Evolutionary conservation across 2,888 invertebrate species (phyloP).

Genomic region (Litoditis marina): DNA sequence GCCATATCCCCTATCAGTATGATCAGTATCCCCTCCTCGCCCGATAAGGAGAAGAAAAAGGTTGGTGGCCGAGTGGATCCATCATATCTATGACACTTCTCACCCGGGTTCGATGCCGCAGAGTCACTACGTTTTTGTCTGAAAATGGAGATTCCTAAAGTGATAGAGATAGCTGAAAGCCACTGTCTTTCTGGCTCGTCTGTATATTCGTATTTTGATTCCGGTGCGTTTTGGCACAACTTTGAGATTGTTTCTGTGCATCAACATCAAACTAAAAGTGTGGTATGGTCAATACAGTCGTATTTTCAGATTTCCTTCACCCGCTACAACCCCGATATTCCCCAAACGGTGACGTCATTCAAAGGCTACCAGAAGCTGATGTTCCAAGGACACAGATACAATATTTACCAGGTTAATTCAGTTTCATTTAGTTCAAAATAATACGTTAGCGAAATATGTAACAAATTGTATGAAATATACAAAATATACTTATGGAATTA

Average conservation of each 20-base stretch:
- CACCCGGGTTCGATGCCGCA: too few relatives aligned
- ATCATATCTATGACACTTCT: too few relatives aligned
- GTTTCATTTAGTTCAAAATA: too few relatives aligned
- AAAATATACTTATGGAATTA: too few relatives aligned
- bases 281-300: neutral
- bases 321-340: conserved; percentile 55
- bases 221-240: neutral
- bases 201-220: too few relatives aligned
- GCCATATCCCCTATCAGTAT: conserved; percentile 43
- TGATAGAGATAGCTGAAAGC: too few relatives aligned
- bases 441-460: too few relatives aligned
- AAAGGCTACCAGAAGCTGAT: conserved; percentile 61
- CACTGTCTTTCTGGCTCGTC: too few relatives aligned
- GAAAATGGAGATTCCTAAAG: too few relatives aligned
- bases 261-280: too few relatives aligned
- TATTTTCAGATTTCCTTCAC: conserved; percentile 37
- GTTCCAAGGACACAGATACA: conserved; percentile 60
- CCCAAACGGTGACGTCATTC: conserved; percentile 59
- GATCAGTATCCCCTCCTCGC: conserved; percentile 43
- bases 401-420: conserved; percentile 56
- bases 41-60: conserved; percentile 47
- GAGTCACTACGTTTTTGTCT: too few relatives aligned
- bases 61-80: conserved; percentile 4
- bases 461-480: too few relatives aligned
- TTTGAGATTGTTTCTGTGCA: neutral